phyloP scores from a whole-genome alignment of 1,140 invertebrate species.

The Macrobrachium nipponense region DNA sequence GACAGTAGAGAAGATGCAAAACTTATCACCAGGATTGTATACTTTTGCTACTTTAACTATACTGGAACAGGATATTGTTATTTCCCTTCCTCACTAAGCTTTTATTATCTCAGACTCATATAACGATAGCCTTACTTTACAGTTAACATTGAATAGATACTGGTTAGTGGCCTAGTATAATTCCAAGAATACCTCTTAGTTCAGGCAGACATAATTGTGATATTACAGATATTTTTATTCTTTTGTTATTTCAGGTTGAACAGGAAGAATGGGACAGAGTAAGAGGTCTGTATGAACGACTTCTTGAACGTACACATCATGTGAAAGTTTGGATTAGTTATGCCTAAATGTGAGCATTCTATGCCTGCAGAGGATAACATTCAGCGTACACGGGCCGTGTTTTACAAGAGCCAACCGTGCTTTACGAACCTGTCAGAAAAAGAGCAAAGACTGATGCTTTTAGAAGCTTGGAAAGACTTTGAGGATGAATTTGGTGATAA shows the following conservation, averaged over 20 bases:
- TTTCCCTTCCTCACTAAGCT: too few species aligned
- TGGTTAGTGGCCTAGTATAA: background rate
- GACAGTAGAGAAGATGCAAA: too few species aligned
- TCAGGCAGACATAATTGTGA: background rate
- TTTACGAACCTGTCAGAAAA: conserved; percentile 76
- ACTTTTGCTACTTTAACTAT: too few species aligned
- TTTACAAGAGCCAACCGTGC: conserved; percentile 90
- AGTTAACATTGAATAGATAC: too few species aligned
- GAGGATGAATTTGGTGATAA: conserved; percentile 88
- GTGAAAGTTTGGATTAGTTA: conserved; percentile 99
- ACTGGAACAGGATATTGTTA: too few species aligned
- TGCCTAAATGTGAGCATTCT: conserved; percentile 93
- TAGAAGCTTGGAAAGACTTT: conserved; percentile 97
- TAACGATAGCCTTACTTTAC: too few species aligned
- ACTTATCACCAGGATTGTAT: too few species aligned
- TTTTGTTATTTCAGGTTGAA: conserved; percentile 71
- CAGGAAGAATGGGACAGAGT: conserved; percentile 92
- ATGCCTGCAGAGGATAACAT: conserved; percentile 77
- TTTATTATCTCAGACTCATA: too few species aligned
- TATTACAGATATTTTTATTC: background rate
- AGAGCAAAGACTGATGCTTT: conserved; percentile 89
- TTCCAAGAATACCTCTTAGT: background rate
- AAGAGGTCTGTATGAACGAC: conserved; percentile 88
- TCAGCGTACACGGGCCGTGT: conserved; percentile 83
- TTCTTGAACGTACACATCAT: conserved; percentile 95